Evolutionary conservation across 2,888 invertebrate genomes (phyloP).

Genomic region (Dicyrtomina minuta): DNA sequence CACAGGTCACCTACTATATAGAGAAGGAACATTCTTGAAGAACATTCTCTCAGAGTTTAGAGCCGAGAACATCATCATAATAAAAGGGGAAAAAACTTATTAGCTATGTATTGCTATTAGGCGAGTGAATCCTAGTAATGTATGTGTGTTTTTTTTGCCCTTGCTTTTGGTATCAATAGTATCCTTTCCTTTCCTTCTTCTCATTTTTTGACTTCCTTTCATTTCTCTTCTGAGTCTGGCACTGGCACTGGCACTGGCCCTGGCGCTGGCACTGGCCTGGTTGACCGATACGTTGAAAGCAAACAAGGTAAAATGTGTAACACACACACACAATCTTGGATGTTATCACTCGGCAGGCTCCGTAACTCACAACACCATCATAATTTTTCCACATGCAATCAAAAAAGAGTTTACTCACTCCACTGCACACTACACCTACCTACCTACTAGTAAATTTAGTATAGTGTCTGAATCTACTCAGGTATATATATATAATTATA

Average conservation of each 20-base stretch:
- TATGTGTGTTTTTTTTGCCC: not conserved
- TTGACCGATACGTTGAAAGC: slow-evolving; percentile 31
- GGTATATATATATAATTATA: no score
- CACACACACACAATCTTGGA: not conserved
- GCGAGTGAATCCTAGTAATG: not conserved
- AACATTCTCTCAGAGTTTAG: not conserved
- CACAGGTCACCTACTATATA: not conserved
- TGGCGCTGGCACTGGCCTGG: not conserved
- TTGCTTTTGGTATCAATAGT: not conserved
- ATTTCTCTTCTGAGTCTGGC: not conserved
- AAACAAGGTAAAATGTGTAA: slow-evolving; percentile 25
- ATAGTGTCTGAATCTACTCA: no score
- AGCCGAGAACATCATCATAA: slow-evolving; percentile 10
- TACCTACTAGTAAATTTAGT: no score
- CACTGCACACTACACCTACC: no score
- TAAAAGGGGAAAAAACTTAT: slow-evolving; percentile 23
- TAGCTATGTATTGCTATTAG: slow-evolving; percentile 4
- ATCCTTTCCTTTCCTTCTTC: no score
- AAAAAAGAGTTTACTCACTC: no score
- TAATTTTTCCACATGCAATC: slow-evolving; percentile 15
- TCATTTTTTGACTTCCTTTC: no score
- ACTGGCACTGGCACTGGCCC: slow-evolving; percentile 2
- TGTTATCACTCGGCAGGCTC: not conserved
- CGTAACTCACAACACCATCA: slow-evolving; percentile 2
- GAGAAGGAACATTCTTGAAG: slow-evolving; percentile 5